Percentiles rank a stretch among this genome's conserved stretches.
These are phyloP conservation scores for Cataglyphis livida DNA, from an alignment of 2,888 invertebrate genomes.

Conservation along the genomic window DNA sequence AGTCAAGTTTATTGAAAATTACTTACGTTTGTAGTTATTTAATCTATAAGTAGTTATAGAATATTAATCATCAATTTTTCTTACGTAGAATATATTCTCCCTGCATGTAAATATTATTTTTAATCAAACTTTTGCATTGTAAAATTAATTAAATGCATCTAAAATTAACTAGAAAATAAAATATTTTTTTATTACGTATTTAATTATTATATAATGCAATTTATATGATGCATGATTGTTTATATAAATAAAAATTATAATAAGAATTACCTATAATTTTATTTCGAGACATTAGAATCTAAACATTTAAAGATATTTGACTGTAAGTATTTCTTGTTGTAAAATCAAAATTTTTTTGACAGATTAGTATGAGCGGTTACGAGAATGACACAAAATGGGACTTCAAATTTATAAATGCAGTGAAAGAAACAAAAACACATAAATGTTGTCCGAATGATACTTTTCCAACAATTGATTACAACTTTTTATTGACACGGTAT, in stretches of 20 bases:
- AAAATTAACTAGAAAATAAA: background rate
- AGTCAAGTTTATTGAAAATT: background rate
- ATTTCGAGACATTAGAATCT: background rate
- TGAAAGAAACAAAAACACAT: slow-evolving; percentile 86
- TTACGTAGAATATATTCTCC: background rate
- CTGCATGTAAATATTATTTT: background rate
- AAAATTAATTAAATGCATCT: background rate
- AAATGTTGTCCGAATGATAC: slow-evolving; percentile 87
- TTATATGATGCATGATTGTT: background rate
- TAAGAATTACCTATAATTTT: background rate
- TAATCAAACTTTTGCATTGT: background rate
- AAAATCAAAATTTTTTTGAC: slow-evolving; percentile 45
- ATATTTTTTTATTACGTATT: background rate
- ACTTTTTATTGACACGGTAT: slow-evolving; percentile 88
- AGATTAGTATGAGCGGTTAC: slow-evolving; percentile 86
- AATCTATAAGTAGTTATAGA: background rate
- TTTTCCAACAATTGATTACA: slow-evolving; percentile 88
- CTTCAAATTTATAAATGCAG: slow-evolving; percentile 85
- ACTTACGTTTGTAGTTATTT: background rate
- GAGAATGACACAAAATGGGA: slow-evolving; percentile 88
- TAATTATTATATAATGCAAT: background rate
- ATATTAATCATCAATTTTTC: background rate
- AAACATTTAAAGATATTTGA: background rate
- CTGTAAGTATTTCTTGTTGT: background rate
- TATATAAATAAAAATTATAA: background rate